Evolutionary conservation across 2,113 vertebrate genomes (phyloP), one percentile per base, ranked within the genome.

Genomic region (Zosterops borbonicus): DNA sequence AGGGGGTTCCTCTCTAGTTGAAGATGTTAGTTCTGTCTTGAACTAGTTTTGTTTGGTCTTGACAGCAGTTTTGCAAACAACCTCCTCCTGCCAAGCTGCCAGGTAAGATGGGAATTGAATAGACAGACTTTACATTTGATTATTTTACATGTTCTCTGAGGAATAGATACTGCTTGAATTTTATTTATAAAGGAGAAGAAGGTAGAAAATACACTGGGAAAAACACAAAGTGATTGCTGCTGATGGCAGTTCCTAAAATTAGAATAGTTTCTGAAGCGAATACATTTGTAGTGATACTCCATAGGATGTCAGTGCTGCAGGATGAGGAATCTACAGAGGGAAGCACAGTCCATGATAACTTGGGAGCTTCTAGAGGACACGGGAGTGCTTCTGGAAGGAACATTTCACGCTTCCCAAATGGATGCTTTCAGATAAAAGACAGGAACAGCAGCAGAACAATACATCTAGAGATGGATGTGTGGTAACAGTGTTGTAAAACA

Each of bases 331-430:
- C 98, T 3, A 97, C 98, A 33, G 77, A 68, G 90, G 94, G 98
- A 83, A 97, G 98, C 79, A 16, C 24, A 78, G 47, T 97, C 59
- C 96, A 84, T 13, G 68, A 97, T 13, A 53, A 31, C 95, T 85
- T 93, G 83, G 1, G 90, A 96, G 19, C 87, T 97, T 42, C 46
- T 89, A 0, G 94, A 97, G 44, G 95, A 97, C 75, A 98, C 86
- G 0, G 8, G 96, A 94, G 98, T 98, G 71, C 97, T 99, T 47
- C 98, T 98, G 98, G 98, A 97, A 98, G 98, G 98, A 44, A 14
- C 22, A 63, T 46, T 68, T 58, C 53, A 50, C 16, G 22, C 44
- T 46, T 77, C n/a, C 25, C 77, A 52, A 53, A 39, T 31, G 33
- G 44, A n/a, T 58, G 35, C 27, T 81, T 81, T 69, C 39, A 64